Base-by-base conservation (phyloP, 1,140 invertebrate species). In the Chrysomallon squamiferum region DNA sequence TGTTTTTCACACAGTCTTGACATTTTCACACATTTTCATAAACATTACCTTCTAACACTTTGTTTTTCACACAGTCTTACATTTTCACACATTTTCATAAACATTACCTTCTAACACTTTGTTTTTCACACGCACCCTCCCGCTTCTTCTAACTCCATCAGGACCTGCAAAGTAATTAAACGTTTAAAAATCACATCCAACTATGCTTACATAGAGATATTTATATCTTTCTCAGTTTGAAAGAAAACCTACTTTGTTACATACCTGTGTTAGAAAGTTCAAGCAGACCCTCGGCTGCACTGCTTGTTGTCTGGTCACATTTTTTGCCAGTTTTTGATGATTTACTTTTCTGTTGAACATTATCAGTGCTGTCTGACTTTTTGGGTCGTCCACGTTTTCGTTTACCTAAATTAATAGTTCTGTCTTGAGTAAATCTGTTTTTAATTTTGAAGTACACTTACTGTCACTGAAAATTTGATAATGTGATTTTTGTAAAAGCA, bases 141-240 rank as follows among this genome's bases (percentile, higher is more conserved):
- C 71, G 74, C 84, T 86, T 70, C 84, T 71, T 47, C 84, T 77
- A 6, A 86, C 68, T 38, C 80, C 76, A 73, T 83, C 80, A 45
- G 81, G 77, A 66, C 79, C 83, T 85, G 62, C 6, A 64, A 63
- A 38, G 33, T 9, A 63, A 60, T 43, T 45, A 62, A 43, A 33
- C 13, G 13, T 45, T 25, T 30, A 38, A 13, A 61, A 0, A 57
- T 35, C 47, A 27, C n/a, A n/a, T n/a, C n/a, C n/a, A n/a, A n/a
- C n/a, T n/a, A n/a, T n/a, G n/a, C n/a, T n/a, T n/a, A n/a, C n/a
- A n/a, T n/a, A n/a, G n/a, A n/a, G n/a, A n/a, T n/a, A n/a, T n/a
- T n/a, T n/a, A n/a, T n/a, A n/a, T n/a, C n/a, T n/a, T n/a, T n/a
- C n/a, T n/a, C n/a, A n/a, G n/a, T n/a, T n/a, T n/a, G 45, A 32